Conservation (phyloP, 2,113 vertebrate genomes). For the Sialia sialis region DNA sequence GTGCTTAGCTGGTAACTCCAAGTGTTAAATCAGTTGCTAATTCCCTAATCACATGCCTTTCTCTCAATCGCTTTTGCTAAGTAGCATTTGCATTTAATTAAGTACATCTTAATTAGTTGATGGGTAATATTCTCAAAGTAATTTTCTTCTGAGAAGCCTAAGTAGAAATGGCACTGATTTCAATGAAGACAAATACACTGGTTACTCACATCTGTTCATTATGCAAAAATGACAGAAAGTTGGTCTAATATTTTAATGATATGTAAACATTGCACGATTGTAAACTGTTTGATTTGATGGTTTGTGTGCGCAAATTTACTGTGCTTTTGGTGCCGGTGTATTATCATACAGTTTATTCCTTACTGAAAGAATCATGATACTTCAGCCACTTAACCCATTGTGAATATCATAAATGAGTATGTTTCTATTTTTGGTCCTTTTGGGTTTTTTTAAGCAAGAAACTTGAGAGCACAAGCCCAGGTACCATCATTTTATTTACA, state of each 20-base stretch:
- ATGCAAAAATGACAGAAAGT: background rate
- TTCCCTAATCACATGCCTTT: constrained; percentile 47
- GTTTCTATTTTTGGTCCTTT: background rate
- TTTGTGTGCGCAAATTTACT: background rate
- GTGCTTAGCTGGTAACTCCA: background rate
- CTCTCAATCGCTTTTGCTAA: constrained; percentile 32
- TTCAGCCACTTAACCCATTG: background rate
- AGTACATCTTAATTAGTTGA: constrained; percentile 53
- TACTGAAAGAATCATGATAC: background rate
- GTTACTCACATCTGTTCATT: constrained; percentile 40
- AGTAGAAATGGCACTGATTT: constrained; percentile 27
- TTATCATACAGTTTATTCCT: background rate
- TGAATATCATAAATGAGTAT: background rate
- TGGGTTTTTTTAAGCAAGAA: background rate
- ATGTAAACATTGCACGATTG: background rate
- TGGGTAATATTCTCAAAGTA: constrained; percentile 56
- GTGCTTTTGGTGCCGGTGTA: background rate
- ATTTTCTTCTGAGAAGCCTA: constrained; percentile 47
- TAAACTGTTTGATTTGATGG: background rate
- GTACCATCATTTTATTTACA: background rate
- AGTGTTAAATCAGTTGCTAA: constrained; percentile 31
- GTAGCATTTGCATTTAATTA: constrained; percentile 66
- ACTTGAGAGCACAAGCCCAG: background rate
- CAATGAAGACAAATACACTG: constrained; percentile 33
- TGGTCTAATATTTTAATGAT: constrained; percentile 24